Evolutionary conservation across 2,888 invertebrate genomes (phyloP).

Genomic region (Smittia sp.): DNA sequence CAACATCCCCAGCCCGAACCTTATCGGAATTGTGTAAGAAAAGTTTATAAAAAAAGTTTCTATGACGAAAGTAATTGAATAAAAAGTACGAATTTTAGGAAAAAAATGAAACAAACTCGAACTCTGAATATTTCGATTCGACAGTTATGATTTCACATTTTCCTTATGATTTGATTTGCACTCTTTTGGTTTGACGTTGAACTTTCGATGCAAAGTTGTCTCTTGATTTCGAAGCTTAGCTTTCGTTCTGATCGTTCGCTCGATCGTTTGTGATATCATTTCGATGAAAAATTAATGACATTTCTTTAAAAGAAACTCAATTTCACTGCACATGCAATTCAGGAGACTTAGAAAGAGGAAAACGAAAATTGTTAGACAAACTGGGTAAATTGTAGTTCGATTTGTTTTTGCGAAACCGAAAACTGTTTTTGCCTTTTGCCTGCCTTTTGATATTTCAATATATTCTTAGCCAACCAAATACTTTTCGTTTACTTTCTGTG

Average conservation of each 20-base stretch:
- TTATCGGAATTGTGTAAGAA: neutral
- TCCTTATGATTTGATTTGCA: neutral
- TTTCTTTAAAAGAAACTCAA: neutral
- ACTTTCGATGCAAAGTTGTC: neutral
- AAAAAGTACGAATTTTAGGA: conserved; percentile 19
- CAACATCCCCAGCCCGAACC: neutral
- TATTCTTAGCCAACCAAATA: neutral
- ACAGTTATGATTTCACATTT: neutral
- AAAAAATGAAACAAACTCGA: neutral
- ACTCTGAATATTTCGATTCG: neutral
- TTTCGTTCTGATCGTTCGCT: neutral
- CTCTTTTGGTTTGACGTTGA: neutral
- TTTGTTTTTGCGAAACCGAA: conserved; percentile 10
- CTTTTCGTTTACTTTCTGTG: conserved; percentile 1
- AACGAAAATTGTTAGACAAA: neutral
- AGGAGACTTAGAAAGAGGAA: neutral
- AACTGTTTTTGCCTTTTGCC: conserved; percentile 12
- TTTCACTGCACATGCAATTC: conserved; percentile 12
- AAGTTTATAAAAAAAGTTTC: conserved; percentile 3
- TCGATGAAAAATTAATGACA: no score
- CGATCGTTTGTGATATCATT: neutral
- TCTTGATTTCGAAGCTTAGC: neutral
- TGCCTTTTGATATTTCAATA: neutral
- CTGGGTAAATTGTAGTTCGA: conserved; percentile 6
- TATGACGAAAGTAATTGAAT: conserved; percentile 7